These are phyloP conservation scores for Callopanchax toddi DNA, from an alignment of 2,113 vertebrate species.

Conservation along the genomic window DNA sequence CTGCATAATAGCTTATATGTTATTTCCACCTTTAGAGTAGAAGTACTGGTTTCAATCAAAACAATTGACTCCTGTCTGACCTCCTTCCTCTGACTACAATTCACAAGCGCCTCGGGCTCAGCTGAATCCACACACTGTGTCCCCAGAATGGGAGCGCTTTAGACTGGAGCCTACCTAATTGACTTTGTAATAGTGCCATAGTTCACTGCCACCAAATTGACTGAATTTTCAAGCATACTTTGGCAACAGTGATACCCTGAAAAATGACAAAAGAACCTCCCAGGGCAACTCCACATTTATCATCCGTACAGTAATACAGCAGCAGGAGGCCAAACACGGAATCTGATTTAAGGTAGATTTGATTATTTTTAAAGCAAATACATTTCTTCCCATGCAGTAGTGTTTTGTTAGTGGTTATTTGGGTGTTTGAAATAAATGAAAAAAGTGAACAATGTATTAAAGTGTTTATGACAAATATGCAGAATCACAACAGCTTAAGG, in stretches of 20 bases:
- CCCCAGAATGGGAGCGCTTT: slow-evolving; percentile 35
- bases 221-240: slow-evolving; percentile 52
- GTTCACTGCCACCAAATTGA: slow-evolving; percentile 66
- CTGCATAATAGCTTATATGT: slow-evolving; percentile 39
- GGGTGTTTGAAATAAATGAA: no score
- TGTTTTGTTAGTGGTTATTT: no score
- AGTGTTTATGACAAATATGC: no score
- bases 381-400: no score
- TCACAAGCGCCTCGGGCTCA: slow-evolving; percentile 28
- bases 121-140: slow-evolving; percentile 36
- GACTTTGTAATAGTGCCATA: slow-evolving; percentile 69
- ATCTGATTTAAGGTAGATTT: background rate
- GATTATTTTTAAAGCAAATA: no score
- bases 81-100: slow-evolving; percentile 41
- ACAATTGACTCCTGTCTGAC: slow-evolving; percentile 65
- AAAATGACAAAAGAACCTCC: slow-evolving; percentile 20
- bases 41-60: slow-evolving; percentile 60
- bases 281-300: slow-evolving; percentile 21
- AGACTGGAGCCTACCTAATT: slow-evolving; percentile 58
- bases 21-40: slow-evolving; percentile 46
- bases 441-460: no score
- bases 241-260: slow-evolving; percentile 35
- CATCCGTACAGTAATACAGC: background rate
- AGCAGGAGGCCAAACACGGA: slow-evolving; percentile 23
- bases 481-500: no score